Conservation (phyloP, 2,113 vertebrate species). For the Cyrtonyx montezumae region DNA sequence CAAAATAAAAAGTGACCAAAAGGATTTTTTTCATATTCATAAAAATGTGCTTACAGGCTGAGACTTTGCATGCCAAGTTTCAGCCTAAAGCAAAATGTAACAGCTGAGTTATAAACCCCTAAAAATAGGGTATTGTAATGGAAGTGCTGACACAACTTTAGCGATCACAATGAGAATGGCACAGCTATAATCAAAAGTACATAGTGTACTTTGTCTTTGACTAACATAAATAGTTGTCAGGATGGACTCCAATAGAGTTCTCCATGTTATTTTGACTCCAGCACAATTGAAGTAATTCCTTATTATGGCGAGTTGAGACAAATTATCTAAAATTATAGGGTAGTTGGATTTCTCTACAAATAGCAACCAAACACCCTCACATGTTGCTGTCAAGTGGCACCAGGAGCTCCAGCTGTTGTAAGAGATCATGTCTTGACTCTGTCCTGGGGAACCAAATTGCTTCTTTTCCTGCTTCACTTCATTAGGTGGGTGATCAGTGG, state of each 20-base stretch:
- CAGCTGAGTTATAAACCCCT: slow-evolving; percentile 57
- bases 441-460: not conserved
- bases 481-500: not conserved
- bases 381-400: not conserved
- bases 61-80: slow-evolving; percentile 47
- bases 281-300: not conserved
- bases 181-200: slow-evolving; percentile 51
- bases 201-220: slow-evolving; percentile 27
- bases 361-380: not conserved
- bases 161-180: slow-evolving; percentile 9
- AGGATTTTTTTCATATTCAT: not conserved
- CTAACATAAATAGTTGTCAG: slow-evolving; percentile 44
- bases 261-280: not conserved
- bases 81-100: slow-evolving; percentile 68
- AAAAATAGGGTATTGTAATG: slow-evolving; percentile 67
- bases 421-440: not conserved
- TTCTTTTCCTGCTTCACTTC: not conserved
- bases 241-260: not conserved
- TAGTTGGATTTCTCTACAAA: slow-evolving; percentile 5
- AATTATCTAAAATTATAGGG: not conserved
- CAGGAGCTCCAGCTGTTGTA: not conserved
- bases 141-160: slow-evolving; percentile 61
- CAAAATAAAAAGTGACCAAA: slow-evolving; percentile 32
- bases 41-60: slow-evolving; percentile 20
- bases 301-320: not conserved